phyloP scores from a whole-genome alignment of 1,140 invertebrate genomes.

The Nymphalis io region DNA sequence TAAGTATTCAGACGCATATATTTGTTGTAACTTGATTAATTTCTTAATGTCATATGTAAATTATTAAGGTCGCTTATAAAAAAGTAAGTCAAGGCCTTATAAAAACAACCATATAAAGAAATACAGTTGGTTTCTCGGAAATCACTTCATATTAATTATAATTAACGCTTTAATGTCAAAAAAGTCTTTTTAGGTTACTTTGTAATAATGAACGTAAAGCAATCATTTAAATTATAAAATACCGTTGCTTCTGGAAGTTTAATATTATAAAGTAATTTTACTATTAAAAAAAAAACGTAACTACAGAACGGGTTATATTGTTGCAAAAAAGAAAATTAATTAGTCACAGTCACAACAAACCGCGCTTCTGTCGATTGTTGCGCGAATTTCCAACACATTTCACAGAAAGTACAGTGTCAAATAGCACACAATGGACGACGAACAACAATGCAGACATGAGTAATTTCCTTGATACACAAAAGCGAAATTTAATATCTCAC shows the following conservation, averaged over 20 bases:
- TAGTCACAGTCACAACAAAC: slow-evolving; percentile 16
- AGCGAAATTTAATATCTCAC: slow-evolving; percentile 67
- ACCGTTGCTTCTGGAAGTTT: background rate
- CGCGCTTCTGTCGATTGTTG: slow-evolving; percentile 21
- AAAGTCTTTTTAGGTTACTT: slow-evolving; percentile 2
- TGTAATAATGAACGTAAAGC: background rate
- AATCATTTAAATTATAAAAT: background rate
- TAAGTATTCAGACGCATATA: background rate
- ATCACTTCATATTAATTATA: background rate
- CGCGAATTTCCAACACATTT: slow-evolving; percentile 32
- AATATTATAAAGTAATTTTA: background rate
- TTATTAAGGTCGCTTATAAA: background rate
- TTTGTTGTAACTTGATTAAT: background rate
- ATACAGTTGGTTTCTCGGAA: background rate
- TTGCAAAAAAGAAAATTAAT: background rate
- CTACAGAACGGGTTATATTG: background rate
- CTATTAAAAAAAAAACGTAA: background rate
- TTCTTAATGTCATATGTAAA: background rate
- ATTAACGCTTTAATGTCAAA: background rate
- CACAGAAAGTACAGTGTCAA: slow-evolving; percentile 29
- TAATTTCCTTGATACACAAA: slow-evolving; percentile 45
- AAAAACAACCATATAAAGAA: slow-evolving; percentile 10
- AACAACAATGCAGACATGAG: slow-evolving; percentile 14
- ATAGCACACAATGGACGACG: slow-evolving; percentile 24
- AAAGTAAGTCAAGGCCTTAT: slow-evolving; percentile 8